Percentiles rank a stretch among this genome's conserved stretches.
Conservation (phyloP, 2,797 vertebrate genomes). For the Leptatherina wallacei region DNA sequence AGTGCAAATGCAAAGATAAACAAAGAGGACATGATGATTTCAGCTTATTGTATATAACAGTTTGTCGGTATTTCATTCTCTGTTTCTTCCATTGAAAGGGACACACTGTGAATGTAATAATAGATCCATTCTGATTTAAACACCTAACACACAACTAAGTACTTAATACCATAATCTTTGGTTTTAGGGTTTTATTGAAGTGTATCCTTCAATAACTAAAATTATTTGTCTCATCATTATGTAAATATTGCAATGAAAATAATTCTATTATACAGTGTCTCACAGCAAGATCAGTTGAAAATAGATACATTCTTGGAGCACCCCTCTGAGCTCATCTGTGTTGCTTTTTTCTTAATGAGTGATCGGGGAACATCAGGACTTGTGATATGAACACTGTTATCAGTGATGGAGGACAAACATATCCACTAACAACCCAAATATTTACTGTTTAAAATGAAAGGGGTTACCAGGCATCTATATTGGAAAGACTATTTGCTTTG, state of each 20-base stretch:
- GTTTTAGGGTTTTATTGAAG: neutral
- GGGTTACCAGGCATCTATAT: constrained; percentile 3
- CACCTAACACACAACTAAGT: neutral
- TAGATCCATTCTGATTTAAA: neutral
- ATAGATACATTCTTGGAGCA: neutral
- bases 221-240: neutral
- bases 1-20: constrained; percentile 10
- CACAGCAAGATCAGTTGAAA: neutral
- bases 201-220: neutral
- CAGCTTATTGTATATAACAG: neutral
- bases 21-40: constrained; percentile 1
- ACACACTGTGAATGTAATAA: neutral
- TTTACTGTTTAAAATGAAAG: neutral
- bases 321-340: neutral
- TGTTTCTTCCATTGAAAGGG: neutral
- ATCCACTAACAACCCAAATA: constrained; percentile 6
- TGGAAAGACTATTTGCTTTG: neutral
- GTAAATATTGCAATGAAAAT: neutral
- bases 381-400: neutral
- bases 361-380: neutral
- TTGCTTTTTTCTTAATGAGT: neutral
- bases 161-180: neutral
- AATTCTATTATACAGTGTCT: neutral
- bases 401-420: constrained; percentile 1
- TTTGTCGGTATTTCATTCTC: neutral